phyloP scores from a whole-genome alignment of 2,888 invertebrate species.

The Agrochola litura region DNA sequence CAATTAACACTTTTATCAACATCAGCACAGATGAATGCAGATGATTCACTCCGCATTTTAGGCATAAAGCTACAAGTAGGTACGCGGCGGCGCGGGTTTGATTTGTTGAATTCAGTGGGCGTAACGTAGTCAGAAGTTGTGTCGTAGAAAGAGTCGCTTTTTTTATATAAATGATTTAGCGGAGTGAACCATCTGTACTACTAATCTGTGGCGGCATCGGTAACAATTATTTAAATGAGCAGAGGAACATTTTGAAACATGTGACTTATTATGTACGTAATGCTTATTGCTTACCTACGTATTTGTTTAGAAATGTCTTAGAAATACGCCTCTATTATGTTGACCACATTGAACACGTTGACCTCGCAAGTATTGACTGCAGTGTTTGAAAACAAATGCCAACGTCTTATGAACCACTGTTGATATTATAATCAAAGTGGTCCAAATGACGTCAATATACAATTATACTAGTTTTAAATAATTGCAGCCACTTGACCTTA shows the following conservation, averaged over 20 bases:
- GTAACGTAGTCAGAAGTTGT: no score
- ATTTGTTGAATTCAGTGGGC: no score
- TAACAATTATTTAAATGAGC: conserved; percentile 21
- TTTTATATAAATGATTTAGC: no score
- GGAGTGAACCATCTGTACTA: no score
- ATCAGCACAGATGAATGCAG: no score
- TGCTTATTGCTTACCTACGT: conserved; percentile 11
- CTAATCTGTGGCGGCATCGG: background rate
- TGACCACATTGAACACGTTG: conserved; percentile 30
- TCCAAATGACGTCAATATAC: conserved; percentile 35
- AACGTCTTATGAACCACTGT: conserved; percentile 33
- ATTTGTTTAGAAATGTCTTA: conserved; percentile 41
- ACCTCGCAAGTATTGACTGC: conserved; percentile 40
- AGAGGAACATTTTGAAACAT: conserved; percentile 12
- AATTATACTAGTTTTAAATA: conserved; percentile 15
- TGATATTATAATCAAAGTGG: conserved; percentile 13
- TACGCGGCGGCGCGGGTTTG: no score
- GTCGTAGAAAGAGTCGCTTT: no score
- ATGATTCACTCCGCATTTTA: no score
- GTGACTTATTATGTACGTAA: conserved; percentile 3
- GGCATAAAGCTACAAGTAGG: no score
- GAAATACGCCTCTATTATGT: conserved; percentile 30
- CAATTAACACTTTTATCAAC: conserved; percentile 22
- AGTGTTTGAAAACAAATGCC: conserved; percentile 46
- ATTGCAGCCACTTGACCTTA: background rate